Conservation (phyloP, 2,888 invertebrate genomes). For the Leptarthrus brevirostris region DNA sequence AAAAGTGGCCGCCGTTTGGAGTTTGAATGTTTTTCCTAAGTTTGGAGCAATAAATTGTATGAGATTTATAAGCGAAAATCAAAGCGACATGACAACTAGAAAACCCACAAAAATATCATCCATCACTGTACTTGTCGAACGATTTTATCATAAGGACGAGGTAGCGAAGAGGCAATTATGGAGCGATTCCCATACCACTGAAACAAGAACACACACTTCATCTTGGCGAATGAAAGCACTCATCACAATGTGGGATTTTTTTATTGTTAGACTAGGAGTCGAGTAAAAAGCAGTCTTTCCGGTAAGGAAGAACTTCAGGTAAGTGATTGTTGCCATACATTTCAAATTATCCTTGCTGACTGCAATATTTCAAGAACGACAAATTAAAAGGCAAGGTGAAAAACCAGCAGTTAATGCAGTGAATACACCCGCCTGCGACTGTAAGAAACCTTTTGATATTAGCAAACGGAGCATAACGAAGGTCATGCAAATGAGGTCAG, state of each 20-base stretch:
- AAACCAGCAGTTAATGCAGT: too few species aligned
- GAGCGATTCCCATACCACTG: not conserved
- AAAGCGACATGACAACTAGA: not conserved
- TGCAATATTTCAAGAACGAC: too few species aligned
- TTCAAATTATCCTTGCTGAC: too few species aligned
- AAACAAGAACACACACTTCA: not conserved
- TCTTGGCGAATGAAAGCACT: not conserved
- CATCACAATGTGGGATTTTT: not conserved
- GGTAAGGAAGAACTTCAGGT: too few species aligned
- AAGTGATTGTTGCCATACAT: too few species aligned
- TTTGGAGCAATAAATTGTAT: not conserved
- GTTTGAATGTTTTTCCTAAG: not conserved
- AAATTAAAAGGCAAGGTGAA: too few species aligned
- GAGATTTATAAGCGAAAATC: not conserved
- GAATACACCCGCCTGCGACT: too few species aligned
- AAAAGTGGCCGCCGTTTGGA: conserved; percentile 20
- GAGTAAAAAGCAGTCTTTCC: too few species aligned
- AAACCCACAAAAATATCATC: not conserved
- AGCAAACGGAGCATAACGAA: too few species aligned
- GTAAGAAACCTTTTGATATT: too few species aligned
- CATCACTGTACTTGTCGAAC: not conserved
- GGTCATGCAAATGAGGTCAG: too few species aligned
- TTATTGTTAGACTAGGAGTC: too few species aligned
- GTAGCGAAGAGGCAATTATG: conserved; percentile 26
- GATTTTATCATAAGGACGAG: not conserved